Evolutionary conservation across 1,140 invertebrate genomes (phyloP).

Genomic region (Aleiodes sp.): DNA sequence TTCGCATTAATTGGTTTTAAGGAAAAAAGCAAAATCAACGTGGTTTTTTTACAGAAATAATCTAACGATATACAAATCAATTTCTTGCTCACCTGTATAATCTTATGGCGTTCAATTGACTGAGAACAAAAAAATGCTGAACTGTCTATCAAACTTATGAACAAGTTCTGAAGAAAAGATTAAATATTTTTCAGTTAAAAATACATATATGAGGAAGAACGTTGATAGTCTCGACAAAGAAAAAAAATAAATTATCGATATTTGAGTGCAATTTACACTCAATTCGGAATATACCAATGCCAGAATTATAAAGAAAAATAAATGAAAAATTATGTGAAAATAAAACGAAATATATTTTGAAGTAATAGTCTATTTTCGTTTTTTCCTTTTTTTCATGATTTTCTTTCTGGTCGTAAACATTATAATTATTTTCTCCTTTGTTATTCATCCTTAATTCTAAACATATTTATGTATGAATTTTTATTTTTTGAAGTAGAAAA

Average conservation of each 20-base stretch:
- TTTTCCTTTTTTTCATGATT: not conserved
- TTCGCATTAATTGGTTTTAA: too few relatives aligned
- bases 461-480: not conserved
- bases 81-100: too few relatives aligned
- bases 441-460: not conserved
- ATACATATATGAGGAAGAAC: slow-evolving; percentile 10
- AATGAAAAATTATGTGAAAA: slow-evolving; percentile 34
- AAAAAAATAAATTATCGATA: too few relatives aligned
- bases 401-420: not conserved
- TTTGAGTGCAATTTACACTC: slow-evolving; percentile 43
- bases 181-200: not conserved
- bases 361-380: slow-evolving; percentile 23
- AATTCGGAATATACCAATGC: slow-evolving; percentile 42
- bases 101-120: too few relatives aligned
- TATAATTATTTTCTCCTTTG: not conserved
- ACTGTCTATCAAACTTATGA: too few relatives aligned
- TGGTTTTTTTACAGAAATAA: too few relatives aligned
- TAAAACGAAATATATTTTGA: slow-evolving; percentile 58
- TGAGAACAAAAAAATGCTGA: too few relatives aligned
- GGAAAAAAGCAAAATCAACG: too few relatives aligned
- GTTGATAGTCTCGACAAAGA: slow-evolving; percentile 35
- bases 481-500: slow-evolving; percentile 13
- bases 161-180: too few relatives aligned
- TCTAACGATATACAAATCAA: too few relatives aligned
- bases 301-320: slow-evolving; percentile 44